A percentile compares a stretch with the other conserved stretches of the same genome.
Conservation (phyloP, 2,888 invertebrate species). For the Hemistola chrysoprasaria region DNA sequence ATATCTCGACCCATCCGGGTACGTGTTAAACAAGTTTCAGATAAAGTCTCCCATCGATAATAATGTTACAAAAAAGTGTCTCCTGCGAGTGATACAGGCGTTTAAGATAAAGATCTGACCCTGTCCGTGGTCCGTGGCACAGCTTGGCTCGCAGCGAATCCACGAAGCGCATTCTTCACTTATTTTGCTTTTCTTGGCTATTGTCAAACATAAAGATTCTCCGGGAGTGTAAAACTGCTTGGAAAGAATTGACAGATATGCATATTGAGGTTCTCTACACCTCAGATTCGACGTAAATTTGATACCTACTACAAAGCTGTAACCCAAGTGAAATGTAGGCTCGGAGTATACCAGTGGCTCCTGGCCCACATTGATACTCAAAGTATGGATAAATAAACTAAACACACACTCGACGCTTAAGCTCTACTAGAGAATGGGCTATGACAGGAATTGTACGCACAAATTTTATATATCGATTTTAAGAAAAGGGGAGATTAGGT, state of each 20-base stretch:
- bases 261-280: no score
- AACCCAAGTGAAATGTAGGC: no score
- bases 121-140: constrained; percentile 55
- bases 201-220: constrained; percentile 9
- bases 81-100: constrained; percentile 78
- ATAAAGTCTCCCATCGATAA: constrained; percentile 67
- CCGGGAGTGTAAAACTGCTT: constrained; percentile 1
- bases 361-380: no score
- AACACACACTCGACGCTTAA: no score
- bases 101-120: constrained; percentile 81
- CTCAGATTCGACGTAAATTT: no score
- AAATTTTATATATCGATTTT: no score
- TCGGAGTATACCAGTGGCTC: no score
- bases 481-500: no score
- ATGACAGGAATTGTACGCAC: no score
- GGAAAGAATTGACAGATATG: constrained; percentile 17
- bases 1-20: constrained; percentile 23
- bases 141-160: constrained; percentile 71
- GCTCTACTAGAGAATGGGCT: no score
- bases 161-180: constrained; percentile 69
- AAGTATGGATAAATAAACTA: no score
- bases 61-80: constrained; percentile 78
- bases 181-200: constrained; percentile 50
- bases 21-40: constrained; percentile 46
- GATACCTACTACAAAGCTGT: no score